Evolutionary conservation across 1,140 invertebrate genomes (phyloP), one percentile per base, ranked within the genome.

Genomic region (Cecropterus lyciades): DNA sequence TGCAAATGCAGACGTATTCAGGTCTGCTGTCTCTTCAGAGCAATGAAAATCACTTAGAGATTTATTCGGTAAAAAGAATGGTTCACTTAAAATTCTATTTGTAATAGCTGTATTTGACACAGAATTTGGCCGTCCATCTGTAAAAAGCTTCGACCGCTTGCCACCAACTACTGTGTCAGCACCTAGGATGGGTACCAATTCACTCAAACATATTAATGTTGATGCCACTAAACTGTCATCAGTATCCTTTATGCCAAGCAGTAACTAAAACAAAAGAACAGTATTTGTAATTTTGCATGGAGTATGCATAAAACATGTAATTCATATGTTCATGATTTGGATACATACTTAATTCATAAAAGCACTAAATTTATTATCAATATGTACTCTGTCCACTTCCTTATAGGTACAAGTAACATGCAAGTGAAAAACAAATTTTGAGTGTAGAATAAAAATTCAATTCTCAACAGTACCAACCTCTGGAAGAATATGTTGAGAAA

Each of bases 171-270:
- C 96, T 14, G 94, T 93, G 0, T 95, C 94, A 13, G 96, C 95
- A 37, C 97, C 97, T 15, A 98, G 87, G 64, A 98, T 94, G 1
- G 96, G 96, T 16, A 98, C 95, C 40, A 98, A 82, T 80, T 97
- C 95, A 40, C 97, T 96, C 27, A 98, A 85, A 57, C 95, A 96
- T 46, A 94, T 93, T 40, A 98, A 83, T 5, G 97, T 98, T 59
- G 95, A 94, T 17, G 95, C 94, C 0, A 98, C 97, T 46, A 98
- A 86, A 33, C 93, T 92, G 81, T 98, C 96, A 82, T 97, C 95
- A 0, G 94, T 95, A 72, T 98, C 97, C 84, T 96, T 96, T 69
- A 97, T 96, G 3, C 97, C 97, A 13, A 97, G 93, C 7, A 97
- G 92, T n/a, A 98, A 83, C 94, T 96, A 87, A 62, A 93, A 93